phyloP scores from a whole-genome alignment of 2,113 vertebrate species.

The Chloebia gouldiae region DNA sequence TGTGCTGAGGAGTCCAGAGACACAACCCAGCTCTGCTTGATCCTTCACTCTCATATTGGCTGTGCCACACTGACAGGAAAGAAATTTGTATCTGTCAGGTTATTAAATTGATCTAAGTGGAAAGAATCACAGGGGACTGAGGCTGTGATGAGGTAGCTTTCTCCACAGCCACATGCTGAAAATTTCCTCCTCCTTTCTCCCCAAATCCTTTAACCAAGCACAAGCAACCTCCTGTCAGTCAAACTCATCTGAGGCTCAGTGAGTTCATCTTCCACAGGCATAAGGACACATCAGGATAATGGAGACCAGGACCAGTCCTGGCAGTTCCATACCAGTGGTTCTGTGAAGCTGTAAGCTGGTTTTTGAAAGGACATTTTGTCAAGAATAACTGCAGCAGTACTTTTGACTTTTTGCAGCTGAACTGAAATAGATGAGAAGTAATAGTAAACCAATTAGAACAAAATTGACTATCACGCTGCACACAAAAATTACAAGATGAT shows the following conservation, averaged over 20 bases:
- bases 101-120: constrained; percentile 20
- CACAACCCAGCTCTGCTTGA: neutral
- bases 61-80: neutral
- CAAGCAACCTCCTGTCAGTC: neutral
- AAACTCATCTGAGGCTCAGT: neutral
- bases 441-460: neutral
- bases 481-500: neutral
- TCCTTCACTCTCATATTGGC: neutral
- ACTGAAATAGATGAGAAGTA: neutral
- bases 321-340: constrained; percentile 7
- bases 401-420: neutral
- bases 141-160: neutral
- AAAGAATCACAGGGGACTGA: neutral
- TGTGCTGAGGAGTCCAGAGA: rapidly evolving
- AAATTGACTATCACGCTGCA: neutral
- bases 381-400: neutral
- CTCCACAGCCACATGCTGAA: neutral
- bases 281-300: neutral
- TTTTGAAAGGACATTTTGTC: constrained; percentile 4
- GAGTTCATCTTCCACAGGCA: neutral
- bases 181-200: neutral
- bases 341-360: neutral
- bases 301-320: neutral
- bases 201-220: neutral
- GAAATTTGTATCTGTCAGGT: constrained; percentile 32